phyloP scores from a whole-genome alignment of 2,797 vertebrate species.

The Harpagifer antarcticus region DNA sequence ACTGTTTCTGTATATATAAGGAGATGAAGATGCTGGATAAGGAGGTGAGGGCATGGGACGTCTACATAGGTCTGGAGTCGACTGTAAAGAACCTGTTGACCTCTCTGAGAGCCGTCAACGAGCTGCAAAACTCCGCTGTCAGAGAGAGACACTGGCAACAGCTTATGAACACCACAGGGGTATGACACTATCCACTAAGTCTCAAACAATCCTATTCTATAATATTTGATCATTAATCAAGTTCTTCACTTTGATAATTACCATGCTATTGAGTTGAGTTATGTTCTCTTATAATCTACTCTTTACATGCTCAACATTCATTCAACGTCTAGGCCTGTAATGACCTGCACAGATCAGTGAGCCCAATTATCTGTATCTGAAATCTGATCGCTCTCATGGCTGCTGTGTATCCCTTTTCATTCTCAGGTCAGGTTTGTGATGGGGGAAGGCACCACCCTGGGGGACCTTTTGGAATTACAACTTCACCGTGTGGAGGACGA shows the following conservation, averaged over 20 bases:
- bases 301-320: constrained; percentile 9
- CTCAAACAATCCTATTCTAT: constrained; percentile 11
- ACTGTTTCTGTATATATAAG: constrained; percentile 50
- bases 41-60: constrained; percentile 82
- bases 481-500: constrained; percentile 87
- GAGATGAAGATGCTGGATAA: constrained; percentile 88
- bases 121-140: constrained; percentile 82
- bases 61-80: constrained; percentile 80
- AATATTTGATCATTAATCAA: not conserved
- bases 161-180: constrained; percentile 83
- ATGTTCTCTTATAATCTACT: constrained; percentile 8
- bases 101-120: constrained; percentile 86
- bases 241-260: not conserved
- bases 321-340: constrained; percentile 18
- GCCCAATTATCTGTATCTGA: constrained; percentile 54
- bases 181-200: constrained; percentile 32
- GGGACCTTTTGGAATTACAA: constrained; percentile 86
- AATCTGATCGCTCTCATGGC: constrained; percentile 48
- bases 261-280: not conserved
- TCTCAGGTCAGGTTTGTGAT: constrained; percentile 86
- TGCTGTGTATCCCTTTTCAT: constrained; percentile 15
- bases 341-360: constrained; percentile 40
- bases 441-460: constrained; percentile 84
- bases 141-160: constrained; percentile 86
- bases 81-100: constrained; percentile 84